Base-by-base conservation (phyloP, 2,113 vertebrate genomes). In the Dromiciops gliroides region DNA sequence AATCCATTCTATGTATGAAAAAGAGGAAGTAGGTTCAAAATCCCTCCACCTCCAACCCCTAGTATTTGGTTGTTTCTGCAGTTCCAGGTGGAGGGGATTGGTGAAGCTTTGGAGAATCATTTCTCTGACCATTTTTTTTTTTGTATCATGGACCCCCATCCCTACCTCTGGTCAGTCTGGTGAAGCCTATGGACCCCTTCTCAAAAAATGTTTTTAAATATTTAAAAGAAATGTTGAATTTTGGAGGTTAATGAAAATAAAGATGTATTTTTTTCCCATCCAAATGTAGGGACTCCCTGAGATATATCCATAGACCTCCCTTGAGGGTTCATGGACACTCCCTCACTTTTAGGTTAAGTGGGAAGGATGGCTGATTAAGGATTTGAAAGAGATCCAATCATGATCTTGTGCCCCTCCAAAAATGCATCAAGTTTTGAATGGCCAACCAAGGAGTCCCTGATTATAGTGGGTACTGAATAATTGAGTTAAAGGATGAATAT, bases 401-500 rank as follows among this genome's bases (percentile, higher is more conserved):
- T 28, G 92, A 83, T 50, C 31, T 90, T 24, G n/a, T 83, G 67
- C 67, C n/a, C 6, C 67, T 6, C 16, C 11, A 53, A 19, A 9
- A n/a, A 75, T n/a, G 14, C 89, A 52, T 0, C 90, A 56, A 26
- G 31, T 83, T 83, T 91, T 93, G 48, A 96, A 93, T 50, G 88
- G 50, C 91, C 96, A 94, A 22, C 0, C 2, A 89, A 92, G 22
- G 24, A 48, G 37, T 60, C 94, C 52, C 47, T 22, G 22, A 50
- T 89, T 11, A 5, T 8, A 92, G 22, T 89, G 23, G 75, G 52
- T 23, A 83, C 19, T 44, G 44, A 94, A 93, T 75, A 47, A 23
- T 0, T 48, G 50, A 93, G 37, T 93, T 94, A 83, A 92, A 52
- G 89, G 53, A 53, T 95, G 50, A 90, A 92, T 53, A 28, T 89